These are phyloP conservation scores for Neodiprion lecontei DNA, from an alignment of 1,140 invertebrate genomes.

Conservation along the genomic window DNA sequence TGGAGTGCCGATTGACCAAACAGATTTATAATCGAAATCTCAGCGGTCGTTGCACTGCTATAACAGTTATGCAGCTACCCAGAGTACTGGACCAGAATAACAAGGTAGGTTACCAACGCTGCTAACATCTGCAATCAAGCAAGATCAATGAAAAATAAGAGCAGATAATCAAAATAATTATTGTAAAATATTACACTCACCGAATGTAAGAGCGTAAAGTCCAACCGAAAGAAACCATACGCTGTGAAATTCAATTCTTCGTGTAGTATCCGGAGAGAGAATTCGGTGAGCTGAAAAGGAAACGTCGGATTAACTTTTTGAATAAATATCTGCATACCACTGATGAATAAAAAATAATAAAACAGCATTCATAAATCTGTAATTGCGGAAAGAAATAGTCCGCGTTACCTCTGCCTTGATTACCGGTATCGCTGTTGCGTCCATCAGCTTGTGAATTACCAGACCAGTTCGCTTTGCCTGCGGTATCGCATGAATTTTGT, in stretches of 20 bases:
- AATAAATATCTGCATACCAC: neutral
- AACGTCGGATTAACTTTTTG: neutral
- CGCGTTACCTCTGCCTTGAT: constrained; percentile 29
- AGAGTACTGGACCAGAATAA: constrained; percentile 13
- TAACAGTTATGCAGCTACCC: neutral
- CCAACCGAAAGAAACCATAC: constrained; percentile 20
- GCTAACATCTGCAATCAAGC: constrained; percentile 15
- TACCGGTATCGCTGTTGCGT: constrained; percentile 17
- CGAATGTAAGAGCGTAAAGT: constrained; percentile 19
- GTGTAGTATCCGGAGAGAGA: constrained; percentile 17
- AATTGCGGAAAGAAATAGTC: neutral
- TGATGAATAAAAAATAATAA: neutral
- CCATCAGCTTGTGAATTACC: constrained; percentile 29
- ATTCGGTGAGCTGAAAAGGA: constrained; percentile 19
- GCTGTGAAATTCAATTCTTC: constrained; percentile 20
- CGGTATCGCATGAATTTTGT: neutral
- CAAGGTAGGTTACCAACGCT: constrained; percentile 11
- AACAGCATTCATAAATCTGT: neutral
- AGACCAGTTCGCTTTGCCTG: constrained; percentile 25
- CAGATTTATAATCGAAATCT: too few species aligned
- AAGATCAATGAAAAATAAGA: neutral
- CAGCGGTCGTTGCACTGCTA: too few species aligned
- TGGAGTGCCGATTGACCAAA: too few species aligned
- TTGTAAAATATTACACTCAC: constrained; percentile 17
- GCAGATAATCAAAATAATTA: neutral